Conservation (phyloP, 1,140 invertebrate species). For the Metopolophium dirhodum region DNA sequence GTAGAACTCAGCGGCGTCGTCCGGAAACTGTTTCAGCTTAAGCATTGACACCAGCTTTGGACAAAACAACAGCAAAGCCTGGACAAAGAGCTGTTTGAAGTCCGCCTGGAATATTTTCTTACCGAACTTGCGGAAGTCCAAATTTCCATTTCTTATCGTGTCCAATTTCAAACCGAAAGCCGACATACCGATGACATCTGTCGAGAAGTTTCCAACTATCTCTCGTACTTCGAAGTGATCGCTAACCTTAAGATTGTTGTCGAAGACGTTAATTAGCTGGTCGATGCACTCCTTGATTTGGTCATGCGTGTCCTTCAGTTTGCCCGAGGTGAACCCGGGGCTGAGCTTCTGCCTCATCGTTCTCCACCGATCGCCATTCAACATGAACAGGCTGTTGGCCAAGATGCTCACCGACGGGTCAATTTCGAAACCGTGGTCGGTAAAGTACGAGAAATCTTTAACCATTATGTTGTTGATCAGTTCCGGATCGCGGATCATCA, state of each 20-base stretch:
- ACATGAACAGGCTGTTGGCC: conserved; percentile 65
- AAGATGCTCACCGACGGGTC: conserved; percentile 66
- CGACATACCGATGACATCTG: conserved; percentile 59
- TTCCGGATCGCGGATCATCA: conserved; percentile 56
- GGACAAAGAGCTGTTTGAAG: background rate
- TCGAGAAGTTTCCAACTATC: conserved; percentile 45
- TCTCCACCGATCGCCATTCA: conserved; percentile 68
- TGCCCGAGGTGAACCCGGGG: conserved; percentile 71
- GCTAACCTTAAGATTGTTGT: background rate
- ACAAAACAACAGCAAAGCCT: background rate
- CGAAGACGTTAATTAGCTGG: conserved; percentile 60
- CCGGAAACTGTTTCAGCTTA: conserved; percentile 55
- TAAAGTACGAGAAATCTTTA: conserved; percentile 67
- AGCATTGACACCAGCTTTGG: conserved; percentile 58
- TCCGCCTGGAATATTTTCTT: conserved; percentile 38
- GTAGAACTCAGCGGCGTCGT: conserved; percentile 59
- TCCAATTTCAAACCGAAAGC: conserved; percentile 59
- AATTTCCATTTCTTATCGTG: conserved; percentile 24
- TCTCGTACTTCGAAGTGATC: conserved; percentile 50
- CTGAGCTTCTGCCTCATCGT: conserved; percentile 69
- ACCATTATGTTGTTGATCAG: conserved; percentile 63
- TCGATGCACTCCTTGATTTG: conserved; percentile 60
- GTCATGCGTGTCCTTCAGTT: conserved; percentile 62
- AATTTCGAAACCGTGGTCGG: conserved; percentile 64
- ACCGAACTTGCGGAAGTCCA: background rate